Evolutionary conservation across 2,113 vertebrate genomes (phyloP).

Genomic region (Aptenodytes forsteri): DNA sequence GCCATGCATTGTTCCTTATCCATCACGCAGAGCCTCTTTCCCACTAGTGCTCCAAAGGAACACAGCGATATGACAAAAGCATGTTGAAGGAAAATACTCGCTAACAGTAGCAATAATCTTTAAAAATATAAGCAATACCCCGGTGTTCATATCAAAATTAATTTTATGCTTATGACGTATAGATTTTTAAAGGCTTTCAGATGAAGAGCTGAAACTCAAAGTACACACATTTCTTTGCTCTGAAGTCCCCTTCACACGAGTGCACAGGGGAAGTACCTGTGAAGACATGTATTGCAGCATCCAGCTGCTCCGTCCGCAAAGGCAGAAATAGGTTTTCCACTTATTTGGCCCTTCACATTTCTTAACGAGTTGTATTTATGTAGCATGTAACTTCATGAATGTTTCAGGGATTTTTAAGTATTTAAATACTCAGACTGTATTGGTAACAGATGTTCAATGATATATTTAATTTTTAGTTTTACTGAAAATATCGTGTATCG

Average conservation of each 20-base stretch:
- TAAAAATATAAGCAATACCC: not conserved
- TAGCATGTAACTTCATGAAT: constrained; percentile 56
- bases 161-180: not conserved
- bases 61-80: not conserved
- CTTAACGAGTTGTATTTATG: constrained; percentile 67
- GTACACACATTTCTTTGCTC: not conserved
- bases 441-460: constrained; percentile 73
- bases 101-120: not conserved
- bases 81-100: not conserved
- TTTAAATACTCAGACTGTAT: constrained; percentile 63
- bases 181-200: not conserved
- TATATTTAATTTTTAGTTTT: constrained; percentile 67
- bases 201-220: not conserved
- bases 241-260: accelerated
- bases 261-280: accelerated
- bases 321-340: not conserved
- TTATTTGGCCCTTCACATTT: not conserved
- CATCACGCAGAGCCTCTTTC: not conserved
- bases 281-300: not conserved
- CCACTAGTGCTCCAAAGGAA: not conserved
- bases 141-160: not conserved
- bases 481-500: constrained; percentile 57
- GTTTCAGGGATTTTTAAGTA: constrained; percentile 59
- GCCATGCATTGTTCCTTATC: accelerated
- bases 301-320: not conserved